Conservation (phyloP, 2,888 invertebrate genomes). For the Mythimna pallens region DNA sequence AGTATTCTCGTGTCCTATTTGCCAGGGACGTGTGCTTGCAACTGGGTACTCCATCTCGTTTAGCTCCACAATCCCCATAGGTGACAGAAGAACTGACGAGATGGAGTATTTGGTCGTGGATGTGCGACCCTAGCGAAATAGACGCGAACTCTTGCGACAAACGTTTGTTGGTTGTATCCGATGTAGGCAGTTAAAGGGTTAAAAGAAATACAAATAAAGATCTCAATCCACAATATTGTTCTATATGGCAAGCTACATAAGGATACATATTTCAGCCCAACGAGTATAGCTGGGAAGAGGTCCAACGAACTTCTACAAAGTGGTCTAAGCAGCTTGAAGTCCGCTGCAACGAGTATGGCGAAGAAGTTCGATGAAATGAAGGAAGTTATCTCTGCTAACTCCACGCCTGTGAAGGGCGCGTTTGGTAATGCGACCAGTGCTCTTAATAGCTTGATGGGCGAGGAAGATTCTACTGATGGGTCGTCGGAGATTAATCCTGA, state of each 20-base stretch:
- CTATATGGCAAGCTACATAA: slow-evolving; percentile 1
- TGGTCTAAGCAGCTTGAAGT: slow-evolving; percentile 96
- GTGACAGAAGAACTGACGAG: too few species aligned
- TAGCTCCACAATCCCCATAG: too few species aligned
- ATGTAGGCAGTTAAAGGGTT: too few species aligned
- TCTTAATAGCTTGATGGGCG: slow-evolving; percentile 81
- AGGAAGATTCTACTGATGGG: slow-evolving; percentile 86
- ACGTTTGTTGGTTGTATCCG: too few species aligned
- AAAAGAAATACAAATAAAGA: slow-evolving; percentile 9
- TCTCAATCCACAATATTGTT: neutral
- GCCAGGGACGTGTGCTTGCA: too few species aligned
- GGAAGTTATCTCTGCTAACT: slow-evolving; percentile 96
- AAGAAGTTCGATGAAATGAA: slow-evolving; percentile 98
- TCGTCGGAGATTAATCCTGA: slow-evolving; percentile 88
- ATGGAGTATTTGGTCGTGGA: too few species aligned
- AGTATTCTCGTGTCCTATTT: too few species aligned
- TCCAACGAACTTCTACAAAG: slow-evolving; percentile 97
- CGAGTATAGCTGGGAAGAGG: slow-evolving; percentile 95
- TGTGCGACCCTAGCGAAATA: too few species aligned
- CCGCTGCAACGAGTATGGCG: slow-evolving; percentile 95
- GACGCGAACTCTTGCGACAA: too few species aligned
- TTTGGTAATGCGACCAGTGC: slow-evolving; percentile 87
- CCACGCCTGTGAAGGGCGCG: slow-evolving; percentile 95
- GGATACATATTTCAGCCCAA: slow-evolving; percentile 91
- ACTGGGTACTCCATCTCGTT: too few species aligned